Evolutionary conservation across 92 coral and sea anemone species (phyloP).

Genomic region (Palythoa heliodiscus): DNA sequence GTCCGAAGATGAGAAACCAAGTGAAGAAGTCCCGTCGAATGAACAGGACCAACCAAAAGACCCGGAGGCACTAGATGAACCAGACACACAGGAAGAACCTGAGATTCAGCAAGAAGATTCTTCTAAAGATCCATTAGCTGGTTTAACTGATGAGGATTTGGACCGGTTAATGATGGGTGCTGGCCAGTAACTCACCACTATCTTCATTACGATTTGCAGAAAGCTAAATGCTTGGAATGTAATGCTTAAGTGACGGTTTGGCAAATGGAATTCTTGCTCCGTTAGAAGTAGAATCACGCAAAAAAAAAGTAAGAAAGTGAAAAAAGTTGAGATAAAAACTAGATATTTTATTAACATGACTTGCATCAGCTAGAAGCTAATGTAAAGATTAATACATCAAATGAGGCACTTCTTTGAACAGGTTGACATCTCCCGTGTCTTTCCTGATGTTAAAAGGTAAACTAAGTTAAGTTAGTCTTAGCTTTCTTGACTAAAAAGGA

Average conservation of each 20-base stretch:
- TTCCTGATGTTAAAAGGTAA: too few species aligned
- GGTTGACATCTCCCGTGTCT: too few species aligned
- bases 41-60: not conserved
- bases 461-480: too few species aligned
- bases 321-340: too few species aligned
- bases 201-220: not conserved
- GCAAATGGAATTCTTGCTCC: not conserved
- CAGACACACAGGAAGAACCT: not conserved
- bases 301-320: too few species aligned
- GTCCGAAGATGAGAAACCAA: constrained; percentile 21
- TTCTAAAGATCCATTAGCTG: constrained; percentile 21
- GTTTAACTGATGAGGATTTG: constrained; percentile 30
- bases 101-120: not conserved
- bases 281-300: too few species aligned
- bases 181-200: not conserved
- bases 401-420: too few species aligned
- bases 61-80: not conserved
- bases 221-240: not conserved
- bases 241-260: not conserved
- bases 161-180: constrained; percentile 29
- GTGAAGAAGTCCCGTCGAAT: constrained; percentile 4
- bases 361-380: too few species aligned
- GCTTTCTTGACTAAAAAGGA: too few species aligned
- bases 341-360: too few species aligned
- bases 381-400: too few species aligned